These are phyloP conservation scores for Damaliscus lunatus DNA, from an alignment of 2,113 vertebrate species.

Conservation along the genomic window DNA sequence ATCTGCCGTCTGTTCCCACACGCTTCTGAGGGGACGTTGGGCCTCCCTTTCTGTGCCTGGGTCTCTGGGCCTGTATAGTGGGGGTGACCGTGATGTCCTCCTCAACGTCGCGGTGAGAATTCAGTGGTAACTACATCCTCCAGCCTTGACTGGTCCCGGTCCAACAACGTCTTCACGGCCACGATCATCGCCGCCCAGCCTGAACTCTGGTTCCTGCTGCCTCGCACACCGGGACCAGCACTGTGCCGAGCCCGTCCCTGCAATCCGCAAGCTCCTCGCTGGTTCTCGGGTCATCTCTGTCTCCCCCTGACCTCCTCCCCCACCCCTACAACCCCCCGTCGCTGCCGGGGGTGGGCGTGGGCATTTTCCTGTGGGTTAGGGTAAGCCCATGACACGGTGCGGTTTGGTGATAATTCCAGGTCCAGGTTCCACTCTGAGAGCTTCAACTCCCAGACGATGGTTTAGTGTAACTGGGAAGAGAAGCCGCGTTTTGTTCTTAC, in stretches of 20 bases:
- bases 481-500: background rate
- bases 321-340: accelerated
- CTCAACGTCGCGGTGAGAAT: background rate
- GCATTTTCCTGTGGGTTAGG: too few species aligned
- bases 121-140: accelerated
- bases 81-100: background rate
- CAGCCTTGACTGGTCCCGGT: background rate
- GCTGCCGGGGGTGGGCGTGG: accelerated
- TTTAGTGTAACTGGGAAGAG: background rate
- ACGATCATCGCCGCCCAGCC: accelerated
- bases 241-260: too few species aligned
- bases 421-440: background rate
- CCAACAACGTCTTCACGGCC: accelerated
- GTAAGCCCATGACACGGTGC: too few species aligned
- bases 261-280: too few species aligned
- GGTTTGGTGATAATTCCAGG: background rate
- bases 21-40: too few species aligned
- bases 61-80: too few species aligned
- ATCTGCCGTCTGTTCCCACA: background rate
- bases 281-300: background rate
- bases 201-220: background rate
- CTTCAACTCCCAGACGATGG: background rate
- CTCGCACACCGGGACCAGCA: background rate
- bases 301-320: too few species aligned
- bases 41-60: background rate